Base-by-base conservation (phyloP, 2,888 invertebrate genomes). In the Paralinhomoeus sp. region DNA sequence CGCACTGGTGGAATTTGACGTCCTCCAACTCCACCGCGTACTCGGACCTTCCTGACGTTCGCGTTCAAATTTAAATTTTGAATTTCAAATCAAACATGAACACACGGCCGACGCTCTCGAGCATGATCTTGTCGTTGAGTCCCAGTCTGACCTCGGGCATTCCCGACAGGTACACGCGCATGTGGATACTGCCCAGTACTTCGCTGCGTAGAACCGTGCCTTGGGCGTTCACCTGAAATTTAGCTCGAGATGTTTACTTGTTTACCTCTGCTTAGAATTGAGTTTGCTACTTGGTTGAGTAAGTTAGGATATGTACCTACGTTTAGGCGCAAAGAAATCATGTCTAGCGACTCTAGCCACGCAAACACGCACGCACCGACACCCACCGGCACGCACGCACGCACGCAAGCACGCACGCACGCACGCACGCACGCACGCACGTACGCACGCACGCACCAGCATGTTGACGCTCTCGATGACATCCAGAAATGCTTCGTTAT, bases 1-100 rank as follows among this genome's bases (percentile, higher is more conserved):
- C 93, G 64, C 93, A 93, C 62, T 93, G 93, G 64, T 97, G 93
- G 61, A 93, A 93, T 62, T 97, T 97, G 0, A 91, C 89, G 68
- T 93, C 93, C 66, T 93, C 93, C 48, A 97, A 64, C 64, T 93
- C 93, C 0, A 93, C 93, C 21, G 87, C 85, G 64, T 93, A 93
- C 21, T 85, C 89, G 65, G 91, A 91, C 0, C 87, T 87, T 50
- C 89, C 67, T 63, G 43, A n/a, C 45, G 22, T 23, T n/a, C n/a
- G n/a, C n/a, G n/a, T n/a, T n/a, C n/a, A n/a, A n/a, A n/a, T n/a
- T n/a, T n/a, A n/a, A n/a, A n/a, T n/a, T n/a, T n/a, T n/a, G n/a
- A n/a, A n/a, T n/a, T n/a, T n/a, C n/a, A n/a, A n/a, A n/a, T n/a
- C n/a, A n/a, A n/a, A n/a, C n/a, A 15, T 15, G 15, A 15, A 63